Conservation (phyloP, 2,797 vertebrate genomes). For the Schizothorax lantsangensis region DNA sequence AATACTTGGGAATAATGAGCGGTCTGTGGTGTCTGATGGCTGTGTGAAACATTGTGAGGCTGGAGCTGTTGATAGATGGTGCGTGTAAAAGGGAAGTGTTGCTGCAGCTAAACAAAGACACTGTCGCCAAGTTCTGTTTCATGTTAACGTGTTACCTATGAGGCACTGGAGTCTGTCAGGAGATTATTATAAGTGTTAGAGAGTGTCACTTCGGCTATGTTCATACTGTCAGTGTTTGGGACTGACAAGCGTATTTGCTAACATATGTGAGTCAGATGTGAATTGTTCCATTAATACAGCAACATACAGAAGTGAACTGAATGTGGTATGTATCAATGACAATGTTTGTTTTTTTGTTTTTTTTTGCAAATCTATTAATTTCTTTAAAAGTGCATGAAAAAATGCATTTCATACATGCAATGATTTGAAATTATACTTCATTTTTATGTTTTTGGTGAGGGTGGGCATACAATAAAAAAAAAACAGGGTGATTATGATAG, state of each 20-base stretch:
- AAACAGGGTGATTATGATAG: neutral
- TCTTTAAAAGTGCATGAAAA: neutral
- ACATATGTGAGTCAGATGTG: neutral
- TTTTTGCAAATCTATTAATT: too few relatives aligned
- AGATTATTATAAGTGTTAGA: constrained; percentile 19
- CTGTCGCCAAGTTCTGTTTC: neutral
- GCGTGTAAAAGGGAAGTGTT: constrained; percentile 5
- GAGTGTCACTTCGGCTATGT: neutral
- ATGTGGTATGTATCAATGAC: neutral
- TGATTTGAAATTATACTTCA: neutral
- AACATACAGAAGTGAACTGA: neutral
- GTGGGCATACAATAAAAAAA: neutral
- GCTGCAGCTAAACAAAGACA: neutral
- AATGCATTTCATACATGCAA: neutral
- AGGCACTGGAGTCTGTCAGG: constrained; percentile 3
- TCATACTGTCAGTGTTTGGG: constrained; percentile 1
- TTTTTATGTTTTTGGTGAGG: neutral
- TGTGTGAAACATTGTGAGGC: neutral
- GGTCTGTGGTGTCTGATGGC: neutral
- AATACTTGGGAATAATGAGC: neutral
- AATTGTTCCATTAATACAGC: neutral
- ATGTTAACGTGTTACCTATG: neutral
- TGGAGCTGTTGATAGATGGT: constrained; percentile 23
- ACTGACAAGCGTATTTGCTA: neutral
- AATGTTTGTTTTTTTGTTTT: too few relatives aligned